A percentile compares a stretch with the other conserved stretches of the same genome.
phyloP scores from a whole-genome alignment of 2,797 vertebrate genomes.

The Anisognathus igniventris region DNA sequence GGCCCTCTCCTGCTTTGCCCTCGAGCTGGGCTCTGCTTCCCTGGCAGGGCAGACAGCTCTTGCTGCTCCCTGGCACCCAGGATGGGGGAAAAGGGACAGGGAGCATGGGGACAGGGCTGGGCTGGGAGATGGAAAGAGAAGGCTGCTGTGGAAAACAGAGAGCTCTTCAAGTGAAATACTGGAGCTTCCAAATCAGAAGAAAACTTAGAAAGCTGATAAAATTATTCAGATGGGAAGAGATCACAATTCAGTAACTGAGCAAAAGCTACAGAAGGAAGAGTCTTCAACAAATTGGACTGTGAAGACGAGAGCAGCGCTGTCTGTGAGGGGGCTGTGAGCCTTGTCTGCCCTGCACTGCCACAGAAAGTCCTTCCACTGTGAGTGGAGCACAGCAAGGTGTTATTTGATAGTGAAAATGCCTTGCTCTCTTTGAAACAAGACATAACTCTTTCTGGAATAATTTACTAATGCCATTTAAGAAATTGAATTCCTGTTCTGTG shows the following conservation, averaged over 20 bases:
- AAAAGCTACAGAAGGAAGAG: not conserved
- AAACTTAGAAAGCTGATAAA: not conserved
- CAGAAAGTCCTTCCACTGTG: not conserved
- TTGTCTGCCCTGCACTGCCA: not conserved
- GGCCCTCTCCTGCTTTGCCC: not conserved
- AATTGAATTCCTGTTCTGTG: conserved; percentile 25
- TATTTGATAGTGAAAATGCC: not conserved
- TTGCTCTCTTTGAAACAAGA: not conserved
- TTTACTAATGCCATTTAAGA: conserved; percentile 36
- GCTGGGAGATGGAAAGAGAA: not conserved
- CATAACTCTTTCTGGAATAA: not conserved
- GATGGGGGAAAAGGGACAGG: not conserved
- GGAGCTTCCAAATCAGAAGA: not conserved
- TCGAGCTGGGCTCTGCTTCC: fast-evolving
- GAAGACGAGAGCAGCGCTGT: not conserved
- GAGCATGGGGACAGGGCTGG: not conserved
- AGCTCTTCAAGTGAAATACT: not conserved
- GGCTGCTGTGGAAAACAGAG: not conserved
- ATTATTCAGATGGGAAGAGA: not conserved
- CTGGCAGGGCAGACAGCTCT: not conserved
- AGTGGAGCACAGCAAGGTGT: not conserved
- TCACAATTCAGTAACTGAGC: not conserved
- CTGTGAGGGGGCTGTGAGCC: not conserved
- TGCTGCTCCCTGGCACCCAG: not conserved
- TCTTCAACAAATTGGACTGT: not conserved